A percentile compares a stretch with the other conserved stretches of the same genome.
Conservation (phyloP, 2,113 vertebrate species). For the Heterotis niloticus region DNA sequence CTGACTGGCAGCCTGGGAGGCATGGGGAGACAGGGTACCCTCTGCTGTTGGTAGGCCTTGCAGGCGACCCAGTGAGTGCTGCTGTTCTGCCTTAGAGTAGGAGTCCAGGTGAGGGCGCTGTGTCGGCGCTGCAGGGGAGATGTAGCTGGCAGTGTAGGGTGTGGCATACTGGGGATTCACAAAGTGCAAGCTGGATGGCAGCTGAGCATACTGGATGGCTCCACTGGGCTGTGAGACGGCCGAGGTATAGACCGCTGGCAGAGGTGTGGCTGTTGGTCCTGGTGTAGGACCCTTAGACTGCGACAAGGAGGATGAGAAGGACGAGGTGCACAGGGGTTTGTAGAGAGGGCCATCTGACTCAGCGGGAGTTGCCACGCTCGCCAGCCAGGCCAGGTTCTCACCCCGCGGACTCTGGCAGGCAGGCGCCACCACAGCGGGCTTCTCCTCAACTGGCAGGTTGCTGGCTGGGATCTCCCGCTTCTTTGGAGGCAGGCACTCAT, state of each 20-base stretch:
- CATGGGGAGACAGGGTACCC: constrained; percentile 62
- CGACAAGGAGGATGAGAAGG: constrained; percentile 35
- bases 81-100: constrained; percentile 67
- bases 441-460: constrained; percentile 79
- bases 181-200: constrained; percentile 89
- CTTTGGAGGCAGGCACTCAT: constrained; percentile 97
- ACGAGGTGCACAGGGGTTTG: constrained; percentile 43
- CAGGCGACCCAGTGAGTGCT: background rate
- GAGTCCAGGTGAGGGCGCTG: constrained; percentile 79
- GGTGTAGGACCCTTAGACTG: constrained; percentile 47
- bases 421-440: constrained; percentile 60
- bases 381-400: constrained; percentile 85
- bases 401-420: constrained; percentile 79
- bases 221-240: constrained; percentile 75
- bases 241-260: constrained; percentile 78
- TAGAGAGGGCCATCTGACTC: constrained; percentile 47
- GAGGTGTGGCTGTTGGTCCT: constrained; percentile 69
- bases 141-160: constrained; percentile 79
- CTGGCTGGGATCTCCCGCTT: constrained; percentile 89
- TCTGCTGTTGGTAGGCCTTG: constrained; percentile 43
- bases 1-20: constrained; percentile 72
- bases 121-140: constrained; percentile 72
- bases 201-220: constrained; percentile 82
- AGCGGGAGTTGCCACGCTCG: constrained; percentile 57
- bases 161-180: constrained; percentile 79